These are phyloP conservation scores for Gambusia holbrooki DNA, from an alignment of 2,113 vertebrate genomes.

Conservation along the genomic window DNA sequence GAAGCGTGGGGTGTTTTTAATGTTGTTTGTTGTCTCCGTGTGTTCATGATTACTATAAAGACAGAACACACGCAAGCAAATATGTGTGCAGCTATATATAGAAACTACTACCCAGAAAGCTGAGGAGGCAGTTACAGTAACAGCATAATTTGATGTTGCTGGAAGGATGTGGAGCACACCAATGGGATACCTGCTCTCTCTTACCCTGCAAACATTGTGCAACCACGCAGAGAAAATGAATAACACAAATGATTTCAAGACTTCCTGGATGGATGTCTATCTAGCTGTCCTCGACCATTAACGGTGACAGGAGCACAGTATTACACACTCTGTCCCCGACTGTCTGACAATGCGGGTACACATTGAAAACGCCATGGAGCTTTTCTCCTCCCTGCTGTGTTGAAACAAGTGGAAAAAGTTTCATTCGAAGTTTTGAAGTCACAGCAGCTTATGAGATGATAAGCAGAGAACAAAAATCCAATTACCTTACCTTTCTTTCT, in stretches of 20 bases:
- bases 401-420: conserved; percentile 2
- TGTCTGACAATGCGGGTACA: too few relatives aligned
- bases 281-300: not conserved
- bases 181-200: not conserved
- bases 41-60: not conserved
- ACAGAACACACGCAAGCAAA: not conserved
- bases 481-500: conserved; percentile 6
- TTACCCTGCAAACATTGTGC: not conserved
- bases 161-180: not conserved
- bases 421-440: not conserved
- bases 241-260: not conserved
- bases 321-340: not conserved
- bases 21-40: not conserved
- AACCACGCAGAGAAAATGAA: not conserved
- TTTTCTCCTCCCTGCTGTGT: not conserved
- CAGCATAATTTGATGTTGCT: not conserved
- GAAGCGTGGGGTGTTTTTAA: not conserved
- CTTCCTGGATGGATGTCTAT: not conserved
- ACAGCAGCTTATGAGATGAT: conserved; percentile 12
- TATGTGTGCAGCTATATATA: not conserved
- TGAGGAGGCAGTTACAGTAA: conserved; percentile 1
- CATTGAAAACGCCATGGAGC: too few relatives aligned
- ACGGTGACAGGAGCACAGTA: not conserved
- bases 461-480: conserved; percentile 6
- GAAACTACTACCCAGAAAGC: conserved; percentile 1